Evolutionary conservation across 2,113 vertebrate genomes (phyloP), one percentile per base, ranked within the genome.

Genomic region (Lophochroa leadbeateri): DNA sequence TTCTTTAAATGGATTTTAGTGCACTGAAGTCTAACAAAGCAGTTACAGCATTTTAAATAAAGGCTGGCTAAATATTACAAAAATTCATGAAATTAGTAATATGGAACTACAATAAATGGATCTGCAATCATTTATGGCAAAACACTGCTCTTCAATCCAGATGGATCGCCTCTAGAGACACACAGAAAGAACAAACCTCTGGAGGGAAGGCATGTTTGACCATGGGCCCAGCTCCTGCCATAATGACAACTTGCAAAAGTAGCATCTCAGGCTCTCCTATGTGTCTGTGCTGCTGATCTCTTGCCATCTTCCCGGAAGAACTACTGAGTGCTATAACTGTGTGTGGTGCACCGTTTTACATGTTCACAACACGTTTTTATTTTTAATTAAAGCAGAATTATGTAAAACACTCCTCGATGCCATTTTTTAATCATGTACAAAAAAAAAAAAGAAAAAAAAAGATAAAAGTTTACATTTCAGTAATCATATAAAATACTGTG

Each of bases 381-480:
- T 93, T 82, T 90, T 86, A 64, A 61, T 76, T 88, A 52, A 74
- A 88, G 44, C 6, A 52, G 4, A 92, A 90, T 44, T 79, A 57
- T 29, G 43, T 33, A 72, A 81, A 33, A 52, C 35, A 53, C 8
- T 49, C 4, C 18, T 44, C 0, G 0, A 63, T 60, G 33, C 3
- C 20, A 31, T 68, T 63, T 52, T 65, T 46, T 15, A 17, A 80
- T 33, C 18, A 60, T 0, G 57, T 39, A 91, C 16, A 21, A 46
- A 71, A 82, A 69, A 52, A 61, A 69, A 70, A 18, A 5, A 0
- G 6, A 52, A 55, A 63, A 70, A 21, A 5, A 0, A 5, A 55
- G 2, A 57, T 11, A 49, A 18, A 46, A 20, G 5, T 46, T 94
- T 74, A 55, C 14, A 55, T 44, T 61, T 70, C 52, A 69, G 21